Conservation (phyloP, 2,113 vertebrate species). For the Sminthopsis crassicaudata region DNA sequence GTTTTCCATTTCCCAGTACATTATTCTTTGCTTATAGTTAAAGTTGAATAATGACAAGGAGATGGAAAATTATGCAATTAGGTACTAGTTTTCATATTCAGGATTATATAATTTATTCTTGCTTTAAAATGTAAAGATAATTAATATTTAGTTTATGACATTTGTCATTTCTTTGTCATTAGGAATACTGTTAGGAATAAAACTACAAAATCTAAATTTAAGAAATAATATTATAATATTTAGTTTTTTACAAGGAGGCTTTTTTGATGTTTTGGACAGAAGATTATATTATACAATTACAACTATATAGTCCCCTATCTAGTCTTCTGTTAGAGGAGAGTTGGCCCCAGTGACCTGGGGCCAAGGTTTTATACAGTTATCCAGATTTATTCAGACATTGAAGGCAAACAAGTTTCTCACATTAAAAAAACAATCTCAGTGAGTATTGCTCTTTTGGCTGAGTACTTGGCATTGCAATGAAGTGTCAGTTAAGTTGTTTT, state of each 20-base stretch:
- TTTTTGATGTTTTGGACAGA: neutral
- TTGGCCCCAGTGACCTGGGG: neutral
- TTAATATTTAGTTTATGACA: neutral
- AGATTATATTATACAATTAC: neutral
- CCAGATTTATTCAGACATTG: neutral
- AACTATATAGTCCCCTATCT: neutral
- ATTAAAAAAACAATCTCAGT: neutral
- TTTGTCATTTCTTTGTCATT: constrained; percentile 7
- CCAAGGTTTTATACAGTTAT: neutral
- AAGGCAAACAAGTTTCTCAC: neutral
- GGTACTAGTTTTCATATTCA: neutral
- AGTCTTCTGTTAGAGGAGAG: neutral
- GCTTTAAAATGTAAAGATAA: neutral
- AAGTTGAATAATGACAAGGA: neutral
- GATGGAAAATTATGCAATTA: neutral
- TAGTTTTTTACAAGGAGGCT: neutral
- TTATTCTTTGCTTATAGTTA: constrained; percentile 13
- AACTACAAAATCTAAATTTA: neutral
- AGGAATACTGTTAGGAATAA: neutral
- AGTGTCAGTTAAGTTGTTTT: neutral
- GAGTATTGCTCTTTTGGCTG: neutral
- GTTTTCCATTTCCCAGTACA: neutral
- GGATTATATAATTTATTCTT: neutral
- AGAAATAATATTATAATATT: neutral
- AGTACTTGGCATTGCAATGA: neutral